Evolutionary conservation across 2,797 vertebrate genomes (phyloP).

Genomic region (Scyliorhinus canicula): DNA sequence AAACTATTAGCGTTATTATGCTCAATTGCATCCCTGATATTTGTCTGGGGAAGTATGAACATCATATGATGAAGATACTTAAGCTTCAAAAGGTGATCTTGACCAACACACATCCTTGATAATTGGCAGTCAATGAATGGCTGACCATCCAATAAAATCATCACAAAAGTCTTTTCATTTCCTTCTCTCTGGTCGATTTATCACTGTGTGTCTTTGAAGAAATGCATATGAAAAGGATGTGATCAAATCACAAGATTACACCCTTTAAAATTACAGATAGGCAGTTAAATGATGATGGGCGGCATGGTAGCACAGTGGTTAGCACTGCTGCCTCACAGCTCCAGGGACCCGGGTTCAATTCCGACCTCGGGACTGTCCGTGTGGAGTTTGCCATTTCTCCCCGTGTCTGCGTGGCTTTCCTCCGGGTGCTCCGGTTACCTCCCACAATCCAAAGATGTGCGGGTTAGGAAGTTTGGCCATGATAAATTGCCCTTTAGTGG

Average conservation of each 20-base stretch:
- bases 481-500: too few species aligned
- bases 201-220: neutral
- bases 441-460: too few species aligned
- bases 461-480: too few species aligned
- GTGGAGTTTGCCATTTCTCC: too few species aligned
- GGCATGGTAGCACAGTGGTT: too few species aligned
- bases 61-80: neutral
- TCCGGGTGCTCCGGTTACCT: too few species aligned
- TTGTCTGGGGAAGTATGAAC: neutral
- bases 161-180: neutral
- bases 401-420: too few species aligned
- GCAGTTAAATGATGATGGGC: too few species aligned
- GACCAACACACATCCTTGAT: neutral
- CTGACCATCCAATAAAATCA: neutral
- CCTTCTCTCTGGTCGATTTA: neutral
- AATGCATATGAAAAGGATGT: neutral
- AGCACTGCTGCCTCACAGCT: too few species aligned
- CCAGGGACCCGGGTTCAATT: too few species aligned
- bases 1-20: neutral
- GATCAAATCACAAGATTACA: neutral
- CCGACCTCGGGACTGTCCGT: too few species aligned
- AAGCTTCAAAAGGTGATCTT: neutral
- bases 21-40: neutral
- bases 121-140: neutral
- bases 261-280: neutral